Evolutionary conservation across 2,797 vertebrate species (phyloP).

Genomic region (Bucorvus abyssinicus): DNA sequence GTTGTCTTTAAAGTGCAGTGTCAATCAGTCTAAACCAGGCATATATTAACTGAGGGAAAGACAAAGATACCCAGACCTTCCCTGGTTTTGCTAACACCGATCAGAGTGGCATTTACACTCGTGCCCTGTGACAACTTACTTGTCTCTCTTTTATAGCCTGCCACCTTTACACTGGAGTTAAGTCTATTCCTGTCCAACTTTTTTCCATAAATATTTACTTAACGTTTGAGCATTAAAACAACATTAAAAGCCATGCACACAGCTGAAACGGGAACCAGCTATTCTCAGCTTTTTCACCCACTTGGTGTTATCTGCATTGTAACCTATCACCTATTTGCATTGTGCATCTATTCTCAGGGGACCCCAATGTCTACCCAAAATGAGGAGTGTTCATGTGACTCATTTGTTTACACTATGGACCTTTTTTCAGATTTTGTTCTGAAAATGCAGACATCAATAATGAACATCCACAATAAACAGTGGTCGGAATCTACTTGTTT

Average conservation of each 20-base stretch:
- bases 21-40: slow-evolving; percentile 38
- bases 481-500: neutral
- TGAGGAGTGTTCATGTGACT: neutral
- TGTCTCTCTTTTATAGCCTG: neutral
- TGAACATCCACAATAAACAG: neutral
- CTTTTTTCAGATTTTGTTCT: neutral
- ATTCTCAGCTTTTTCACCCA: neutral
- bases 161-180: neutral
- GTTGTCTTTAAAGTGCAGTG: slow-evolving; percentile 32
- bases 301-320: neutral
- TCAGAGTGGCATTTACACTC: neutral
- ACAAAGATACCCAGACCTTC: neutral
- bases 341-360: neutral
- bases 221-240: neutral
- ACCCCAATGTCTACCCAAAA: neutral
- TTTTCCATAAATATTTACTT: neutral
- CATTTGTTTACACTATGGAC: neutral
- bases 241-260: neutral
- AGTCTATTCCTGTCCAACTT: neutral
- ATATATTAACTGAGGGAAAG: neutral
- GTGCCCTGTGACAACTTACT: neutral
- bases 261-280: neutral
- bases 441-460: neutral
- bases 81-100: neutral
- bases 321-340: neutral